Evolutionary conservation across 2,888 invertebrate genomes (phyloP), one percentile per base, ranked within the genome.

Genomic region (Eupithecia tripunctaria): DNA sequence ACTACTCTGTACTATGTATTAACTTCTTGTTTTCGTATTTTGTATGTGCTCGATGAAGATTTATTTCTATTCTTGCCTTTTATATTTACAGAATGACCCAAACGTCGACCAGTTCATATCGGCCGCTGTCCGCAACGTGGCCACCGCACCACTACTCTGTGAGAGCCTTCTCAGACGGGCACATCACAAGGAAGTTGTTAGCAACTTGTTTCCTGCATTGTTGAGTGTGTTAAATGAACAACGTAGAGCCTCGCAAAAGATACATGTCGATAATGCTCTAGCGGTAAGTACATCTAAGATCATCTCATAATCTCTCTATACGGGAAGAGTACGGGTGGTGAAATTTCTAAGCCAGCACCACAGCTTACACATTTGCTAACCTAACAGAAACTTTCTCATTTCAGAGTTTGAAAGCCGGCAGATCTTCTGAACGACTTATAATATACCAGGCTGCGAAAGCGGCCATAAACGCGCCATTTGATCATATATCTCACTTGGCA

Each of bases 181-280:
- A 64, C 89, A 88, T 80, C 38, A 90, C 89, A 78, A 69, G 80
- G 60, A 73, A 76, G 74, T 65, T 83, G 69, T 84, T 10, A 64
- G 21, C 38, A 36, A 68, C 67, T 72, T 79, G 79, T 80, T 83
- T 80, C 79, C 84, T 71, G 79, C 84, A 0, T 80, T 93, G 66
- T 76, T 87, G 67, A 73, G 77, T 68, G 85, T 83, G 65, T 78
- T 94, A 47, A 81, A 82, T 12, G 70, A 56, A 1, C 93, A 93
- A 78, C 82, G 88, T 0, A 73, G 76, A 6, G 73, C 74, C 1
- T 79, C 73, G 0, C 82, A 83, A 60, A 84, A 83, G 82, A 87
- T 91, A 82, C 93, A 94, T 79, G 94, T 95, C 5, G 93, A 94
- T 67, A 92, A 92, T 25, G 92, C 94, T 1, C 78, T 94, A 14